Conservation (phyloP, 2,113 vertebrate genomes). For the Dendropsophus ebraccatus region DNA sequence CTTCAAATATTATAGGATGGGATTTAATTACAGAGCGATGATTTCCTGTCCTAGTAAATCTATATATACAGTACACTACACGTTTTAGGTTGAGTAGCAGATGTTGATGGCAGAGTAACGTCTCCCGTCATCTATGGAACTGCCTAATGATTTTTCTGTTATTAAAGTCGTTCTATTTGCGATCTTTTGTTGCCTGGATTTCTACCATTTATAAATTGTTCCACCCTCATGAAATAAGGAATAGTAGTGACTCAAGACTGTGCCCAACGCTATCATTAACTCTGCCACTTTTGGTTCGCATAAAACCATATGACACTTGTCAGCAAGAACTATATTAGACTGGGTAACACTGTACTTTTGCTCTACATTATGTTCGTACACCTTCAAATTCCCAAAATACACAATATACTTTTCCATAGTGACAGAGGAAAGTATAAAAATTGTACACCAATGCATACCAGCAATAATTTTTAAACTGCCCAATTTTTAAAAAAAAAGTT, state of each 20-base stretch:
- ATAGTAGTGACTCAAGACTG: not conserved
- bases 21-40: no score
- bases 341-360: no score
- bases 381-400: no score
- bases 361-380: no score
- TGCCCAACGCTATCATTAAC: not conserved
- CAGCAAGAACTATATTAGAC: not conserved
- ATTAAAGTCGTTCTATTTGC: not conserved
- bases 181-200: not conserved
- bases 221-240: not conserved
- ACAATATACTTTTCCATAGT: no score
- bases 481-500: no score
- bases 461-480: no score
- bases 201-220: not conserved
- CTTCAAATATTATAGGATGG: no score
- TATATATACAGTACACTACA: not conserved
- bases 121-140: not conserved
- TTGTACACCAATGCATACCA: no score
- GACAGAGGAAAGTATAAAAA: no score
- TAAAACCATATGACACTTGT: not conserved
- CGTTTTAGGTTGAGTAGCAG: not conserved
- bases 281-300: not conserved
- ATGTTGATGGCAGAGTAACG: not conserved
- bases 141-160: not conserved
- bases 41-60: no score